Base-by-base conservation (phyloP, 2,888 invertebrate genomes). In the Choristoneura rosaceana region DNA sequence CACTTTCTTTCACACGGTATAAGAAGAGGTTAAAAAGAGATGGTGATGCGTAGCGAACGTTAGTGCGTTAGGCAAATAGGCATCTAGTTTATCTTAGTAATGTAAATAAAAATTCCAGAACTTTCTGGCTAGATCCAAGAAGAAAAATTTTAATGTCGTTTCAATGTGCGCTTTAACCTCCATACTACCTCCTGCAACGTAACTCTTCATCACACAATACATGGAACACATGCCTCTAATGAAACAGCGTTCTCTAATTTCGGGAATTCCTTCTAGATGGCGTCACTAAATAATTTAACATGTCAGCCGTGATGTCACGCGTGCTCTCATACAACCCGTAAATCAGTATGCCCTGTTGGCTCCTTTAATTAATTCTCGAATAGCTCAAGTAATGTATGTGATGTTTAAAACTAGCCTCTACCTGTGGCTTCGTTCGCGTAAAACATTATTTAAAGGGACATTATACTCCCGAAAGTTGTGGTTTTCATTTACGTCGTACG, bases 281-380 rank as follows among this genome's bases (percentile, higher is more conserved):
- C 81, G 79, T 78, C 77, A 80, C 85, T 79, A 86, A 87, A 90
- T 88, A 89, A 89, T 86, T 86, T 87, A 88, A 85, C 87, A 83
- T 87, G 86, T 70, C 84, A 85, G 90, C 90, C 90, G 87, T 92
- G 91, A 86, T 88, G 85, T 86, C 87, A 89, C 88, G 81, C 80
- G 82, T 78, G 25, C 4, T 85, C 86, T 84, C 86, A 77, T 79
- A 77, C 76, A 76, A 74, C 81, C 82, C 87, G 90, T 92, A 91
- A 90, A 91, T 91, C 88, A 77, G 82, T 81, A 85, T 87, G 92
- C 90, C 90, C 91, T 85, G 93, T 91, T 93, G 91, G 83, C 68
- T 80, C 82, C 84, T 89, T 92, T 93, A 93, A 93, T 93, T 93
- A 93, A 93, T 93, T 92, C 87, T 84, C 88, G 87, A 89, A 91